Evolutionary conservation across 2,888 invertebrate genomes (phyloP).

Genomic region (Ormyrus rosae): DNA sequence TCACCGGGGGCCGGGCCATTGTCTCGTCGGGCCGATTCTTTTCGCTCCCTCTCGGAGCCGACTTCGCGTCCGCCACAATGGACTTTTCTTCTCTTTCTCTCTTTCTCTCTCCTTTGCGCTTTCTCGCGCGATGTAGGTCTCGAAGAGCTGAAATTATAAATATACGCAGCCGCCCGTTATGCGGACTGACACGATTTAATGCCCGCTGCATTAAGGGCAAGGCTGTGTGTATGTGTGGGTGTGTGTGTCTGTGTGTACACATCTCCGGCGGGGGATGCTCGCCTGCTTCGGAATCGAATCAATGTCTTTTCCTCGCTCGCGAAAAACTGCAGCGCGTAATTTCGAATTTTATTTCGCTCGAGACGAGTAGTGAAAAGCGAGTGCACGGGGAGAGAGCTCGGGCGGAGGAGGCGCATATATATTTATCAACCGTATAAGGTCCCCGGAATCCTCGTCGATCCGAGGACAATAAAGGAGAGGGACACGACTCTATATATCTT

Average conservation of each 20-base stretch:
- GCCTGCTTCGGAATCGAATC: no score
- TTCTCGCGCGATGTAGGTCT: constrained; percentile 24
- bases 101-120: not conserved
- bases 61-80: not conserved
- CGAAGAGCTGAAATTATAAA: constrained; percentile 33
- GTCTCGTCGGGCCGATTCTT: not conserved
- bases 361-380: no score
- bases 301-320: no score
- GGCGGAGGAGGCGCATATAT: no score
- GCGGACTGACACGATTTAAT: constrained; percentile 19
- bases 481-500: not conserved
- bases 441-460: no score
- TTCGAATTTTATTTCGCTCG: no score
- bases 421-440: no score
- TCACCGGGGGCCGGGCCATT: no score
- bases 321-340: no score
- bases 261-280: no score
- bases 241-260: not conserved
- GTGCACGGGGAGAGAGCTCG: no score
- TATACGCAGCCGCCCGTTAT: not conserved
- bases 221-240: not conserved
- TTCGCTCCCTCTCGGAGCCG: not conserved
- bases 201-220: constrained; percentile 20
- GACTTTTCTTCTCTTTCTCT: not conserved
- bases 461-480: no score